Evolutionary conservation across 2,888 invertebrate genomes (phyloP), one percentile per base, ranked within the genome.

Genomic region (Eilema griseolum): DNA sequence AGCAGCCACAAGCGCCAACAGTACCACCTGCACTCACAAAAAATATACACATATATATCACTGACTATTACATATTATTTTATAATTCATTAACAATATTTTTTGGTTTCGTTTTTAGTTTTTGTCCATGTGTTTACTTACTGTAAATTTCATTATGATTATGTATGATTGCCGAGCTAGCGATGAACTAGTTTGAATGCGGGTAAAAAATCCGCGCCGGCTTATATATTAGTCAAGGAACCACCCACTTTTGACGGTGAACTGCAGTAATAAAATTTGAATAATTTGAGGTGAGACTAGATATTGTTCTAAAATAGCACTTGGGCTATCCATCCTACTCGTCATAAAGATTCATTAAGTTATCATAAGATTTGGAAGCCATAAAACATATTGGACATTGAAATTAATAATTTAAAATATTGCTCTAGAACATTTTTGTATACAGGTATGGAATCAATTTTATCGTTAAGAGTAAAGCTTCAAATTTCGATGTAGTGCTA

Each of bases 171-270:
- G 89, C 74, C 89, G 89, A 89, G 91, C 92, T 89, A 86, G 63
- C 88, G 90, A 77, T 92, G 91, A 89, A 91, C 94, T 94, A 94
- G 90, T 92, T 93, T 82, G 93, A 93, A 90, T 94, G 94, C 85
- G 31, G 61, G 61, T 87, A 86, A 92, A 93, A 93, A 93, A 85
- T 89, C 87, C 83, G 90, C 89, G 90, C 92, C 83, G 84, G 91
- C 93, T 92, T 94, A 89, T 94, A 94, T 93, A 94, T 92, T 79
- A 76, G 82, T 85, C 86, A 83, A 83, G 85, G 90, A 90, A 85
- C 93, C 94, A 92, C 93, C 93, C 92, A 93, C 93, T 91, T 88
- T 83, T 82, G 83, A 79, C 85, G 83, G 76, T 78, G 84, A 91
- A 89, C 85, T 93, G 91, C 91, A 92, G 41, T 41, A 14, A 92